Conservation (phyloP, 2,113 vertebrate genomes). For the Pantherophis guttatus region DNA sequence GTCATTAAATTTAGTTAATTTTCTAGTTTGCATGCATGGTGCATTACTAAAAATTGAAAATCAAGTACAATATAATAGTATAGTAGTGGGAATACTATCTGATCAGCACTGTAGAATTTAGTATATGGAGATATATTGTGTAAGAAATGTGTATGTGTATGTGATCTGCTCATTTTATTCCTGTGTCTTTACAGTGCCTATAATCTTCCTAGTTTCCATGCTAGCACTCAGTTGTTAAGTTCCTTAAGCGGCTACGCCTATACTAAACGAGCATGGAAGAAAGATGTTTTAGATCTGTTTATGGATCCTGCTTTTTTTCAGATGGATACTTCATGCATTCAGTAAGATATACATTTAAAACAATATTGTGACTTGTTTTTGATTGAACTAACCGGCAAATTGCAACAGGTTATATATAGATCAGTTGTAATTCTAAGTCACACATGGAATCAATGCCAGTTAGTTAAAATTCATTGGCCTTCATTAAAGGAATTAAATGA, state of each 20-base stretch:
- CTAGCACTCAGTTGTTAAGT: conserved; percentile 87
- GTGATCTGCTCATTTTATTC: neutral
- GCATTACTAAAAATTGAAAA: neutral
- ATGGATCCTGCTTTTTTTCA: conserved; percentile 96
- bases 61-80: neutral
- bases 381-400: neutral
- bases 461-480: neutral
- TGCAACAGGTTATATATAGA: neutral
- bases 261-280: conserved; percentile 94
- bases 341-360: conserved; percentile 70
- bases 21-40: neutral
- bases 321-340: conserved; percentile 87
- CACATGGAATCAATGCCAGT: neutral
- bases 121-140: neutral
- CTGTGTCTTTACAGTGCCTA: conserved; percentile 75
- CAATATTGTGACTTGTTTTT: neutral
- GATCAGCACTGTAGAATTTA: neutral
- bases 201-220: conserved; percentile 93
- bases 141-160: neutral
- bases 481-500: neutral
- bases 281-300: conserved; percentile 90
- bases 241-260: conserved; percentile 96
- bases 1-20: neutral
- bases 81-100: neutral
- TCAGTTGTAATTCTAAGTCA: neutral